Percentiles rank a stretch among this genome's conserved stretches.
These are phyloP conservation scores for Pherbina coryleti DNA, from an alignment of 2,888 invertebrate genomes.

Conservation along the genomic window DNA sequence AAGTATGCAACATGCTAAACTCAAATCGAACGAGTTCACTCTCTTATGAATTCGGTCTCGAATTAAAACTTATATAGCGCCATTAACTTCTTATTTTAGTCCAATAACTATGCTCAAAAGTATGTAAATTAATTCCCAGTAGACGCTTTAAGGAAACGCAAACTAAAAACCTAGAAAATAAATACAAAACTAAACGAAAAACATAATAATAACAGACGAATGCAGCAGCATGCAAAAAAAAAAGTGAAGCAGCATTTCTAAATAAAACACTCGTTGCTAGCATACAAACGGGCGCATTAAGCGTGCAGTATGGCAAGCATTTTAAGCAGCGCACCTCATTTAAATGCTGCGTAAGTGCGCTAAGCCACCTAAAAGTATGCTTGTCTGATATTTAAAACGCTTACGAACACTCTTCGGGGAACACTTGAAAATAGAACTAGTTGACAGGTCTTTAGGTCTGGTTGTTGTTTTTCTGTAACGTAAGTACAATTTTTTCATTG, in stretches of 20 bases:
- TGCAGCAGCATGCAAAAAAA: background rate
- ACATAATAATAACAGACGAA: background rate
- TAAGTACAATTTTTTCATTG: slow-evolving; percentile 5
- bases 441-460: background rate
- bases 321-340: background rate
- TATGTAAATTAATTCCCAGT: background rate
- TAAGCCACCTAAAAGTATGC: slow-evolving; percentile 38
- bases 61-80: too few relatives aligned
- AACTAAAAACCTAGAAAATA: background rate
- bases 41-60: too few relatives aligned
- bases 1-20: too few relatives aligned
- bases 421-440: background rate
- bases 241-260: background rate
- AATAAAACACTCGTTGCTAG: background rate
- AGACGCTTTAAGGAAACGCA: background rate
- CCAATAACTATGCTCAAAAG: background rate
- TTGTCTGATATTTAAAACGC: slow-evolving; percentile 5
- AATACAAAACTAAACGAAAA: background rate
- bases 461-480: slow-evolving; percentile 8
- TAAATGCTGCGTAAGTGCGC: slow-evolving; percentile 8
- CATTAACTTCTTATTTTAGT: too few relatives aligned
- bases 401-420: background rate
- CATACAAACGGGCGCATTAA: slow-evolving; percentile 11
- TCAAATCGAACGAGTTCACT: too few relatives aligned
- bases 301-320: background rate